These are phyloP conservation scores for Notarius quadriscutis DNA, from an alignment of 2,113 vertebrate species.

Conservation along the genomic window DNA sequence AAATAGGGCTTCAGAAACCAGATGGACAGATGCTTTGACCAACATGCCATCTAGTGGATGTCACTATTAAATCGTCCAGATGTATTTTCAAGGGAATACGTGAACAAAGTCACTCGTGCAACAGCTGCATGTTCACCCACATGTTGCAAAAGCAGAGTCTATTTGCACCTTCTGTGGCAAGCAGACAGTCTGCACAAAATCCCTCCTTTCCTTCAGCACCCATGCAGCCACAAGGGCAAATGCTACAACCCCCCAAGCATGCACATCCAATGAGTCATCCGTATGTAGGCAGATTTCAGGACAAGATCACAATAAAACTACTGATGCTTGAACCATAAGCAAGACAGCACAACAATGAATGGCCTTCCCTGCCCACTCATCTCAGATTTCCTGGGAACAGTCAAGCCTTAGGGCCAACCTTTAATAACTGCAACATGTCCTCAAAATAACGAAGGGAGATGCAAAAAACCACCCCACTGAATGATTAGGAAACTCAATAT, in stretches of 20 bases:
- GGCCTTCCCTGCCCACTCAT: neutral
- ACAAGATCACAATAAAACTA: neutral
- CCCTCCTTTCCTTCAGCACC: neutral
- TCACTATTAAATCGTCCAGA: neutral
- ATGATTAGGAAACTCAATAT: neutral
- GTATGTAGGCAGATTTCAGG: neutral
- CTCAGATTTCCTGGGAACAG: slow-evolving; percentile 4
- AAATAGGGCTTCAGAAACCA: too few species aligned
- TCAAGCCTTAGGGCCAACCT: neutral
- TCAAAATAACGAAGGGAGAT: neutral
- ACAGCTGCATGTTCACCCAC: neutral
- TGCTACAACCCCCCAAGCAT: neutral
- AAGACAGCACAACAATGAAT: neutral
- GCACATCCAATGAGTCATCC: slow-evolving; percentile 8
- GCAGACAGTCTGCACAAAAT: neutral
- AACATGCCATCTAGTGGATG: neutral
- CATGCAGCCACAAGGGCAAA: neutral
- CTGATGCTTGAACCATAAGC: neutral
- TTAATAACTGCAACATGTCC: neutral
- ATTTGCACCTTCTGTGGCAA: neutral
- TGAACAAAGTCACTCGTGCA: neutral
- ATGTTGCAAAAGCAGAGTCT: neutral
- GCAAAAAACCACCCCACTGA: neutral
- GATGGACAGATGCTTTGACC: neutral
- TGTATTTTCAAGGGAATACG: neutral